Conservation (phyloP, 2,113 vertebrate species). For the Lagenorhynchus albirostris region DNA sequence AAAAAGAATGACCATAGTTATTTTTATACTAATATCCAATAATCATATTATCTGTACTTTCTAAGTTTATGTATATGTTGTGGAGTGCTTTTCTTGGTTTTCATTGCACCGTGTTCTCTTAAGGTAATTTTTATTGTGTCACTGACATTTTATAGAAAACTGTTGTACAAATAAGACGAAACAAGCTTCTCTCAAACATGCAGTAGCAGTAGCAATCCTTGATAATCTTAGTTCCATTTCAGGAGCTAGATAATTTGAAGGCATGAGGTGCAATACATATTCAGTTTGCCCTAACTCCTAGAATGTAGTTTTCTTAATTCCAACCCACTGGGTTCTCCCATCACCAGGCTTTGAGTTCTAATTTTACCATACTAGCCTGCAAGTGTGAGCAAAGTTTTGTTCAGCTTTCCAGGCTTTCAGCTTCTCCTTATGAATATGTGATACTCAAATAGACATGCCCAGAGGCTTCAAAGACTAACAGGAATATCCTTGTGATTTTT, state of each 20-base stretch:
- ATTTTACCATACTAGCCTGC: neutral
- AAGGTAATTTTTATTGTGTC: neutral
- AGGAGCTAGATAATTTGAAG: neutral
- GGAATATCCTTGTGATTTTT: neutral
- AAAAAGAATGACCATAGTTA: neutral
- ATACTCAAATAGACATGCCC: neutral
- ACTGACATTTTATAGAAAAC: neutral
- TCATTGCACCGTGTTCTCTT: neutral
- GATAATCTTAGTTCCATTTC: neutral
- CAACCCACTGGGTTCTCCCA: fast-evolving
- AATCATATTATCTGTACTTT: neutral
- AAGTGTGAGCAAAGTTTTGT: neutral
- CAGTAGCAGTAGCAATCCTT: neutral
- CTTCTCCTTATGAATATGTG: neutral
- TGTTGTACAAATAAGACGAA: neutral
- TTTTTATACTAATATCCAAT: neutral
- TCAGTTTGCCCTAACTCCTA: neutral
- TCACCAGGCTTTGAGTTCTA: neutral
- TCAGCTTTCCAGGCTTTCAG: neutral
- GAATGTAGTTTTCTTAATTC: neutral
- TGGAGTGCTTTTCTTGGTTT: neutral
- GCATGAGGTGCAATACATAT: neutral
- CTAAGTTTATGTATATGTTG: neutral
- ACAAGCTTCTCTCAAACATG: neutral
- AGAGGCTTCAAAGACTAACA: neutral